Conservation (phyloP, 2,113 vertebrate genomes). For the Trogon melanurus region DNA sequence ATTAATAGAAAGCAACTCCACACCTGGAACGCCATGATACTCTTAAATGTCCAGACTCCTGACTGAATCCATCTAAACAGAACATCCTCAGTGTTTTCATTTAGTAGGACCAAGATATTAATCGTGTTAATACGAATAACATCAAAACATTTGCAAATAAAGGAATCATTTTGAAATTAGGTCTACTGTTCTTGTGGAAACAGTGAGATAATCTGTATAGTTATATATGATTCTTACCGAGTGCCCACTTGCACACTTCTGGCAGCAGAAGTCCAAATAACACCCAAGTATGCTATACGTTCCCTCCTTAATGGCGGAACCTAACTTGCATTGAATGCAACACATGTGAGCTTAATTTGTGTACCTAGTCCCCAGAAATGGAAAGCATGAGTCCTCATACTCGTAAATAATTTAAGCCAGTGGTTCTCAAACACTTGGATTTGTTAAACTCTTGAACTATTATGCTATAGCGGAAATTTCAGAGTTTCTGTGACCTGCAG, state of each 20-base stretch:
- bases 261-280: not conserved
- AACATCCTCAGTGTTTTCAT: not conserved
- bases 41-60: not conserved
- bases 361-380: not conserved
- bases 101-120: not conserved
- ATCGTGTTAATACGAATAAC: not conserved
- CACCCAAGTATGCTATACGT: not conserved
- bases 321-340: not conserved
- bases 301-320: not conserved
- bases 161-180: not conserved
- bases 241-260: not conserved
- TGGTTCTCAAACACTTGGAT: not conserved
- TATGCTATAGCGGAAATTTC: not conserved
- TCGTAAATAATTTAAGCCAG: not conserved
- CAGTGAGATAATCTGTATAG: not conserved
- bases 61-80: not conserved
- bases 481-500: not conserved
- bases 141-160: not conserved
- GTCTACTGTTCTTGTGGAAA: not conserved
- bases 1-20: not conserved
- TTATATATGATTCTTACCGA: not conserved
- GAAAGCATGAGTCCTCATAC: not conserved
- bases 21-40: not conserved
- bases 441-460: not conserved
- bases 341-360: not conserved